Conservation (phyloP, 2,888 invertebrate species). For the Ametastegia equiseti region DNA sequence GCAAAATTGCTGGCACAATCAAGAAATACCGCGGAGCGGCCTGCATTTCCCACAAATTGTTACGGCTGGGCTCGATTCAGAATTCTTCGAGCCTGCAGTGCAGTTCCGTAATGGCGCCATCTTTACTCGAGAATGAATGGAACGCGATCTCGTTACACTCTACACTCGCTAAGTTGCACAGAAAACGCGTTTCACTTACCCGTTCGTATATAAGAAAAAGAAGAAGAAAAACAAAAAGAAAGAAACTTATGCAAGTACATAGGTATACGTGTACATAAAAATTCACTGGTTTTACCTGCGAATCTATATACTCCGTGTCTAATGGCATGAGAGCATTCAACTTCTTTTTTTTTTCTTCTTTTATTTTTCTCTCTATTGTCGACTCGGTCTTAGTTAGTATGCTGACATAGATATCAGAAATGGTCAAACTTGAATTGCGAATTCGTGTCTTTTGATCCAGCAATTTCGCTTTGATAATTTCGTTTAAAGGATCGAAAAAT, state of each 20-base stretch:
- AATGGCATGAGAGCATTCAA: no score
- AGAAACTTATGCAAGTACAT: background rate
- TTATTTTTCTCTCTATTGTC: no score
- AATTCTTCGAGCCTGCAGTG: constrained; percentile 32
- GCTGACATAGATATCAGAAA: no score
- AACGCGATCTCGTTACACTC: constrained; percentile 38
- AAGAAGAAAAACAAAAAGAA: background rate
- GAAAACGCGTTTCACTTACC: background rate
- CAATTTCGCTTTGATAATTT: no score
- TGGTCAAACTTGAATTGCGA: no score
- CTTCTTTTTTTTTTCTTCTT: no score
- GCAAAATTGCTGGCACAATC: constrained; percentile 45
- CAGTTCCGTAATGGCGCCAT: constrained; percentile 41
- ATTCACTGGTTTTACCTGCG: background rate
- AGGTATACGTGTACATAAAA: background rate
- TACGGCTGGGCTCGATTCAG: constrained; percentile 6
- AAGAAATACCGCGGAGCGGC: constrained; percentile 37
- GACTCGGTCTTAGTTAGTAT: no score
- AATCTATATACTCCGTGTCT: background rate
- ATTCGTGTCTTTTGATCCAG: no score
- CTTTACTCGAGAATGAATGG: constrained; percentile 29
- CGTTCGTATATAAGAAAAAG: background rate
- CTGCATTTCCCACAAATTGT: constrained; percentile 42
- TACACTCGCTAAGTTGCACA: constrained; percentile 3
- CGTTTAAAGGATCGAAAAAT: no score